phyloP scores from a whole-genome alignment of 1,140 invertebrate species.

The Drosophila prosaltans region DNA sequence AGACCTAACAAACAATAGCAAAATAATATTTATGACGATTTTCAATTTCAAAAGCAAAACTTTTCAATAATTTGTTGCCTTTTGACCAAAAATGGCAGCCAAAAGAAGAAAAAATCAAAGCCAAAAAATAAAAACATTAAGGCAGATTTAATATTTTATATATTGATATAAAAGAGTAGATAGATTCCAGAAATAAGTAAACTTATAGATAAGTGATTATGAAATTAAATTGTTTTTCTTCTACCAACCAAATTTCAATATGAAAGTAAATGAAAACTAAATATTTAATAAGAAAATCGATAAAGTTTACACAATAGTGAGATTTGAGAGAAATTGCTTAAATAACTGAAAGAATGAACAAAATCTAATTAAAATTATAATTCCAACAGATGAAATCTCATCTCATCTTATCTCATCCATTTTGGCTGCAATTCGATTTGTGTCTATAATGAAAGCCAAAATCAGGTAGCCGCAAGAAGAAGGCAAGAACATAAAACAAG shows the following conservation, averaged over 20 bases:
- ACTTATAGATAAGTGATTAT: too few relatives aligned
- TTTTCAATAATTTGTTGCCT: not conserved
- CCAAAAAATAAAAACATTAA: not conserved
- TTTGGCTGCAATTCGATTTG: conserved; percentile 26
- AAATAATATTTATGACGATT: conserved; percentile 1
- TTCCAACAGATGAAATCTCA: not conserved
- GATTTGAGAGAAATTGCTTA: too few relatives aligned
- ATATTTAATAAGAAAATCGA: too few relatives aligned
- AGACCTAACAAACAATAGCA: not conserved
- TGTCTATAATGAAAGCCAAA: conserved; percentile 29
- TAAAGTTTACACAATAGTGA: too few relatives aligned
- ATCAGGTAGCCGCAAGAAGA: conserved; percentile 44
- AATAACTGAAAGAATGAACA: not conserved
- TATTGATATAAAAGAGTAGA: too few relatives aligned
- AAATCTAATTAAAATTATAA: not conserved
- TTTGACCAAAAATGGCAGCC: not conserved
- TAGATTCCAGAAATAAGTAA: too few relatives aligned
- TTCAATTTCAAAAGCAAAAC: conserved; percentile 4
- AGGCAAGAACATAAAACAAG: conserved; percentile 24
- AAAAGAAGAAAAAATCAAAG: not conserved
- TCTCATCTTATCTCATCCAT: not conserved
- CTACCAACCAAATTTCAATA: too few relatives aligned
- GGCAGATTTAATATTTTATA: too few relatives aligned
- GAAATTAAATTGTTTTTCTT: too few relatives aligned
- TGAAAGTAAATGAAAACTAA: too few relatives aligned